phyloP scores from a whole-genome alignment of 2,113 vertebrate species.

The Antechinus flavipes region DNA sequence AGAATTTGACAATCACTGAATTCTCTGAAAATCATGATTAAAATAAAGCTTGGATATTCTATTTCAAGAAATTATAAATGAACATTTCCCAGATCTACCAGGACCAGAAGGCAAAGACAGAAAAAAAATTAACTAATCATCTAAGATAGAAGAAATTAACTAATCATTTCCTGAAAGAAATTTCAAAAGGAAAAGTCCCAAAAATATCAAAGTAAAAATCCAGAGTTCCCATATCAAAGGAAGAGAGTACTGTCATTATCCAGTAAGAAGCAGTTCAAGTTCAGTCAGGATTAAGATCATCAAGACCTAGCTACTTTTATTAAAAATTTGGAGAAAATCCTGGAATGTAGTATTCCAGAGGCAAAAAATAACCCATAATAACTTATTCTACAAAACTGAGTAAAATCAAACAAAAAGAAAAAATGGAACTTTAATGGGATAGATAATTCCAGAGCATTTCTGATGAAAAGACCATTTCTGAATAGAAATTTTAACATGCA shows the following conservation, averaged over 20 bases:
- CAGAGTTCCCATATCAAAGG: background rate
- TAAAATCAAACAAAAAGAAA: too few species aligned
- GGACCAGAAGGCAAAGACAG: background rate
- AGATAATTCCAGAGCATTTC: background rate
- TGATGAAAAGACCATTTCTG: background rate
- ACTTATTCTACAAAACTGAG: too few species aligned
- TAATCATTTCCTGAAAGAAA: background rate
- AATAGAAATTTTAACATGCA: background rate
- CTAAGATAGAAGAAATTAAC: background rate
- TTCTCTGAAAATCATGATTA: background rate
- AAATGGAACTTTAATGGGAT: background rate
- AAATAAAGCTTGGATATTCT: background rate
- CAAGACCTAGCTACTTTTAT: background rate
- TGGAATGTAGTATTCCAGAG: background rate
- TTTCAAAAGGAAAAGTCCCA: too few species aligned
- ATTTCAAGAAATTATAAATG: background rate
- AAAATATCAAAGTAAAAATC: too few species aligned
- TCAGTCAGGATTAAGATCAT: background rate
- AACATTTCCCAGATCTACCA: background rate
- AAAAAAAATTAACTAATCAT: background rate
- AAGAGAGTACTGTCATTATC: background rate
- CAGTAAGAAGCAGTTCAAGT: background rate
- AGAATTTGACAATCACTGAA: background rate
- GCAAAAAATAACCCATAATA: too few species aligned
- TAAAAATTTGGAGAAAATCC: background rate